Conservation (phyloP, 1,140 invertebrate genomes). For the Zaprionus capensis region DNA sequence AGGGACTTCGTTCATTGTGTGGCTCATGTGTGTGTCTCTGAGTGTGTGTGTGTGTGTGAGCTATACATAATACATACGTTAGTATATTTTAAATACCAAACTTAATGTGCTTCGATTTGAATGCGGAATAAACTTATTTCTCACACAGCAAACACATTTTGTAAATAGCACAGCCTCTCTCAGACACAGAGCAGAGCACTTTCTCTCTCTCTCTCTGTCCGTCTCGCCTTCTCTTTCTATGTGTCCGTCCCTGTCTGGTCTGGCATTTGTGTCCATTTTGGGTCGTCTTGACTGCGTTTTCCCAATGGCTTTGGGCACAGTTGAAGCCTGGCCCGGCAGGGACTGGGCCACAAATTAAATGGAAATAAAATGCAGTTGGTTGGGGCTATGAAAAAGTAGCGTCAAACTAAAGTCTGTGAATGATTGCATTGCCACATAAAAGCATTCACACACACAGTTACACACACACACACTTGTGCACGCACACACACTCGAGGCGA, state of each 20-base stretch:
- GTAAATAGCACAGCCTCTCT: conserved; percentile 14
- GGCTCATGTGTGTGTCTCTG: too few species aligned
- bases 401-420: conserved; percentile 23
- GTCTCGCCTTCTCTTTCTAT: background rate
- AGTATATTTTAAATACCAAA: conserved; percentile 7
- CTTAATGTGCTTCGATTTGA: conserved; percentile 6
- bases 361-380: conserved; percentile 68
- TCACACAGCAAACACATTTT: conserved; percentile 24
- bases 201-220: background rate
- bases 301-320: conserved; percentile 24
- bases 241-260: conserved; percentile 9
- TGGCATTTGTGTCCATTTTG: conserved; percentile 3
- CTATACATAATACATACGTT: background rate
- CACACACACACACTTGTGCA: conserved; percentile 2
- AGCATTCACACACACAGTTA: conserved; percentile 25
- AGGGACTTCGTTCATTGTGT: background rate
- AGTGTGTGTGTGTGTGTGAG: too few species aligned
- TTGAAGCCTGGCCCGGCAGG: background rate
- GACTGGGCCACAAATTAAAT: conserved; percentile 69
- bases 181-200: background rate
- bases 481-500: conserved; percentile 7
- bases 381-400: background rate
- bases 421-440: conserved; percentile 50
- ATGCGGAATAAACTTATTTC: conserved; percentile 12
- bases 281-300: conserved; percentile 41